phyloP scores from a whole-genome alignment of 2,113 vertebrate genomes.

The Trinectes maculatus region DNA sequence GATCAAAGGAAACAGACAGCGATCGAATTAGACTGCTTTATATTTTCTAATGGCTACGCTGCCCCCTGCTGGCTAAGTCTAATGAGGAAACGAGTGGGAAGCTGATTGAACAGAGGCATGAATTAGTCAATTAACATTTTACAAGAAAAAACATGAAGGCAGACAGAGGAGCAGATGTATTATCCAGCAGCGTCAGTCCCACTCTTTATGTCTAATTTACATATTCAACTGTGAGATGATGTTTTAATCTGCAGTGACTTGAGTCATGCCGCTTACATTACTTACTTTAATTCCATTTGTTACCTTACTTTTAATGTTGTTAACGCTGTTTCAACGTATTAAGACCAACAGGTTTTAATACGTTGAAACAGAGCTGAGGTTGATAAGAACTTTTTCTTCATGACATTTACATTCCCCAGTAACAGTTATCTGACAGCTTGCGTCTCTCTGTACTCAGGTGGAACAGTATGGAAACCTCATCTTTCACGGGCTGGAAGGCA shows the following conservation, averaged over 20 bases:
- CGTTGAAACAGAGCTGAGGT: too few relatives aligned
- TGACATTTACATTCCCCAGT: background rate
- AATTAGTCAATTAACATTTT: background rate
- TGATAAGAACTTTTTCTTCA: too few relatives aligned
- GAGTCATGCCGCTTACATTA: too few relatives aligned
- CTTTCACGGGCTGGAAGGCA: conserved; percentile 94
- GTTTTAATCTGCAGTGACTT: background rate
- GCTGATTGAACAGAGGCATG: too few relatives aligned
- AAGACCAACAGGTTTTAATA: too few relatives aligned
- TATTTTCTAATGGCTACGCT: conserved; percentile 1
- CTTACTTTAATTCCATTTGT: too few relatives aligned
- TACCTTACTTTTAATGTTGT: too few relatives aligned
- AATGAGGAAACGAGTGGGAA: background rate
- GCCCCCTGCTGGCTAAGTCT: conserved; percentile 46
- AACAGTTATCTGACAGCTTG: background rate
- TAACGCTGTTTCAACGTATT: too few relatives aligned
- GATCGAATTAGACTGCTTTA: background rate
- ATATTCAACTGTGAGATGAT: background rate
- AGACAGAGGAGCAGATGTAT: background rate
- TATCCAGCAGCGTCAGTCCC: background rate
- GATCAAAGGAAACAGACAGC: conserved; percentile 3
- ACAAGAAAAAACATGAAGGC: background rate
- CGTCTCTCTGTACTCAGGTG: conserved; percentile 78
- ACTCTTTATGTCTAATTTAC: background rate
- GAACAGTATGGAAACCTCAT: conserved; percentile 94